Conservation (phyloP, 2,797 vertebrate species). For the Enteromius paludinosus region DNA sequence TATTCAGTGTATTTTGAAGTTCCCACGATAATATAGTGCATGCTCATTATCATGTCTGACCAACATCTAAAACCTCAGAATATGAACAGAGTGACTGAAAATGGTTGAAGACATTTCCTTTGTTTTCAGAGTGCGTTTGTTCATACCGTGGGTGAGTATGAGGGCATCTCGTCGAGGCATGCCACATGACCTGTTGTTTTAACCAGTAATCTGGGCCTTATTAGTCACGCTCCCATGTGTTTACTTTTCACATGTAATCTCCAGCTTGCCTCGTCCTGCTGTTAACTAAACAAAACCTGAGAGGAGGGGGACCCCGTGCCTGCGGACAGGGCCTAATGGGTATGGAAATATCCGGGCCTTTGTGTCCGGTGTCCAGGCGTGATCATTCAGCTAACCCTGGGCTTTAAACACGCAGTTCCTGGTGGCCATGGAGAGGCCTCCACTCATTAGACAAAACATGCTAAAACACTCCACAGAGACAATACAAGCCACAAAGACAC, state of each 20-base stretch:
- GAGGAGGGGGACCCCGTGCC: conserved; percentile 55
- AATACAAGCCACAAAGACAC: conserved; percentile 24
- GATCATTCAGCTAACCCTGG: conserved; percentile 61
- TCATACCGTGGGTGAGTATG: conserved; percentile 25
- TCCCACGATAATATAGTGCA: neutral
- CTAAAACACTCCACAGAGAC: conserved; percentile 42
- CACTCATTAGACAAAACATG: conserved; percentile 64
- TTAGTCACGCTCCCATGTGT: conserved; percentile 63
- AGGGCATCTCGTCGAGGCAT: conserved; percentile 42
- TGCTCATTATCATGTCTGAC: neutral
- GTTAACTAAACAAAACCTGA: conserved; percentile 67
- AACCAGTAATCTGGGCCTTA: conserved; percentile 67
- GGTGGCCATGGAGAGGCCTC: conserved; percentile 63
- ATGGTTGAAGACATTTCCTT: neutral
- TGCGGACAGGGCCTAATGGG: conserved; percentile 58
- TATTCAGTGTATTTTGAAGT: neutral
- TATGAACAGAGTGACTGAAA: neutral
- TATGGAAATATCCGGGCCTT: conserved; percentile 67
- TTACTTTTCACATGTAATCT: conserved; percentile 74
- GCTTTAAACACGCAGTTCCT: conserved; percentile 61
- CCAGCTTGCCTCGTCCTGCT: conserved; percentile 65
- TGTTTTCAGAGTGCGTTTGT: neutral
- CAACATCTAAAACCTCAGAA: neutral
- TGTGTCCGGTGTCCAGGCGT: conserved; percentile 63
- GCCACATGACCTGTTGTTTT: conserved; percentile 62